These are phyloP conservation scores for Danio jaintianensis DNA, from an alignment of 2,797 vertebrate genomes.

Conservation along the genomic window DNA sequence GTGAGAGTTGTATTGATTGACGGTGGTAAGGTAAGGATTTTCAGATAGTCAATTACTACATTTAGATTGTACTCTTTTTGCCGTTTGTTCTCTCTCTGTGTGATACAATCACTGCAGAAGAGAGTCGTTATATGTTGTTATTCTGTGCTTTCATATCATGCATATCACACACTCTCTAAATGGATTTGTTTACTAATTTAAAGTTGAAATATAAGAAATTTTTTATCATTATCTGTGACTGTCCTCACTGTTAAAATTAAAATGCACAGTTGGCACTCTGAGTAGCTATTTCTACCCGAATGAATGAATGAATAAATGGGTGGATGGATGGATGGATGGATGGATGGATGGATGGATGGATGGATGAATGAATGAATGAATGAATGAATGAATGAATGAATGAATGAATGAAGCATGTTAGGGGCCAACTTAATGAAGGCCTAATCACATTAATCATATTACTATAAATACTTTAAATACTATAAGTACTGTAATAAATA, in stretches of 20 bases:
- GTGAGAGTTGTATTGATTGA: slow-evolving; percentile 53
- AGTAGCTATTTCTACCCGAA: not conserved
- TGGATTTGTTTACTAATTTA: slow-evolving; percentile 6
- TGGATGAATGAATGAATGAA: too few species aligned
- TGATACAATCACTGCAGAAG: slow-evolving; percentile 35
- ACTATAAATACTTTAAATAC: not conserved
- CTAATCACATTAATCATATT: not conserved
- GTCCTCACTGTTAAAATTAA: not conserved
- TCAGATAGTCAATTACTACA: slow-evolving; percentile 59
- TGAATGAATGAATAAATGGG: too few species aligned
- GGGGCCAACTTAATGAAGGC: not conserved
- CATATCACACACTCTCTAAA: slow-evolving; percentile 21
- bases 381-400: too few species aligned
- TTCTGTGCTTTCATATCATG: slow-evolving; percentile 24
- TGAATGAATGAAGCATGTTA: too few species aligned
- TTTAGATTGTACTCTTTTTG: slow-evolving; percentile 54
- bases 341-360: too few species aligned
- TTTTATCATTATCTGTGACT: not conserved
- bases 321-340: too few species aligned
- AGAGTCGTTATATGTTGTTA: slow-evolving; percentile 27
- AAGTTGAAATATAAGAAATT: not conserved
- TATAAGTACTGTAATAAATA: too few species aligned
- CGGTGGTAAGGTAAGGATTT: slow-evolving; percentile 56
- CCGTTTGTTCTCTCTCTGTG: slow-evolving; percentile 42
- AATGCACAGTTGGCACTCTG: not conserved